Conservation (phyloP, 1,140 invertebrate species). For the Drosophila mojavensis region DNA sequence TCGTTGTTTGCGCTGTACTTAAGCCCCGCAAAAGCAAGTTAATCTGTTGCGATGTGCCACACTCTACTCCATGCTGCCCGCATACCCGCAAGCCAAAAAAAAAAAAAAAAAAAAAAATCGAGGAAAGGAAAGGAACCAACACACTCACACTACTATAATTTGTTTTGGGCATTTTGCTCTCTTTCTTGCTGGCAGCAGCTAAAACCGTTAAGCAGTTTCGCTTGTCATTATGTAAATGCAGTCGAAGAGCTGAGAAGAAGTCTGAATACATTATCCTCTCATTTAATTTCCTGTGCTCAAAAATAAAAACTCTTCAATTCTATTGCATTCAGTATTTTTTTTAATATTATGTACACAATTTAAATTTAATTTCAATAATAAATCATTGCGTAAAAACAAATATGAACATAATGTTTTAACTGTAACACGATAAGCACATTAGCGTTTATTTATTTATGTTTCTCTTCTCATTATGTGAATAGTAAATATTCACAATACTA, state of each 20-base stretch:
- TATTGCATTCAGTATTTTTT: background rate
- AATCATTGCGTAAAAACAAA: background rate
- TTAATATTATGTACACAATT: background rate
- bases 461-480: background rate
- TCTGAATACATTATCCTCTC: background rate
- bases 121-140: too few species aligned
- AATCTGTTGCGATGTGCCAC: conserved; percentile 71
- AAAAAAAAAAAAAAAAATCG: too few species aligned
- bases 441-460: background rate
- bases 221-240: conserved; percentile 3
- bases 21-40: conserved; percentile 68
- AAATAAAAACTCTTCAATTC: background rate
- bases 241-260: background rate
- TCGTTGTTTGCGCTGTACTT: conserved; percentile 58
- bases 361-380: background rate
- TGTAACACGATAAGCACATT: background rate
- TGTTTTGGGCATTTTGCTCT: conserved; percentile 56
- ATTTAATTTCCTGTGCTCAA: too few species aligned
- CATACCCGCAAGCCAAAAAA: too few species aligned
- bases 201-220: conserved; percentile 76
- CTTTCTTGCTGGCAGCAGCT: conserved; percentile 31
- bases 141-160: conserved; percentile 52
- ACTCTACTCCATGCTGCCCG: background rate
- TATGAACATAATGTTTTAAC: background rate
- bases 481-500: background rate